Percentiles rank a stretch among this genome's conserved stretches.
These are phyloP conservation scores for Stigmatopora argus DNA, from an alignment of 2,113 vertebrate genomes.

Conservation along the genomic window DNA sequence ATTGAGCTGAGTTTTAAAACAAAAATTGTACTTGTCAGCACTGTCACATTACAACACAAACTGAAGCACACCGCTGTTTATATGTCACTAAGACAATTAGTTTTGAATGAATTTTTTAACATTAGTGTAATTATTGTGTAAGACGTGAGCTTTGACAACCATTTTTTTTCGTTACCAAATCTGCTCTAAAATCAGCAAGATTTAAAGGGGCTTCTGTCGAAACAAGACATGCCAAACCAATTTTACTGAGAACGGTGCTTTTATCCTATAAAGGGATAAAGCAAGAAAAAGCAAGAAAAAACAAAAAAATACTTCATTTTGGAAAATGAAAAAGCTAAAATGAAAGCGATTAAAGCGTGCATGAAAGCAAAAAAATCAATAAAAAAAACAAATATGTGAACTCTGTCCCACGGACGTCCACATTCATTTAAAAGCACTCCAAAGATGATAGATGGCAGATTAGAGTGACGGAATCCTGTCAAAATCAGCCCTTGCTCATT, in stretches of 20 bases:
- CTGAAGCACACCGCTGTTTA: background rate
- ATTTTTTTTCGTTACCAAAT: no score
- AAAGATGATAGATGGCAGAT: background rate
- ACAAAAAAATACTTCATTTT: no score
- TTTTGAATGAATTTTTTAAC: background rate
- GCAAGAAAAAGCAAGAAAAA: no score
- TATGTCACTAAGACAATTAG: background rate
- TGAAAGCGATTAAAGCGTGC: background rate
- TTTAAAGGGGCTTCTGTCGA: no score
- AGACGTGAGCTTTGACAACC: no score
- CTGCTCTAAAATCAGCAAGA: no score
- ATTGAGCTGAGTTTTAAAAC: conserved; percentile 8
- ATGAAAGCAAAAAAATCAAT: background rate
- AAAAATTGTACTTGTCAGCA: conserved; percentile 7
- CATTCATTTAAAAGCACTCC: background rate
- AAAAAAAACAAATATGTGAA: background rate
- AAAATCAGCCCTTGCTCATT: background rate
- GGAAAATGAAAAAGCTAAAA: background rate
- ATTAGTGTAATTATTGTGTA: no score
- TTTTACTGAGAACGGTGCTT: no score
- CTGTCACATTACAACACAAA: background rate
- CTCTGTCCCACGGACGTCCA: background rate
- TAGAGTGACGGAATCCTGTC: background rate
- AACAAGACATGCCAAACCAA: no score
- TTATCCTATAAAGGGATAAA: no score